A percentile compares a stretch with the other conserved stretches of the same genome.
These are phyloP conservation scores for Tigriopus japonicus DNA, from an alignment of 1,140 invertebrate species.

Conservation along the genomic window DNA sequence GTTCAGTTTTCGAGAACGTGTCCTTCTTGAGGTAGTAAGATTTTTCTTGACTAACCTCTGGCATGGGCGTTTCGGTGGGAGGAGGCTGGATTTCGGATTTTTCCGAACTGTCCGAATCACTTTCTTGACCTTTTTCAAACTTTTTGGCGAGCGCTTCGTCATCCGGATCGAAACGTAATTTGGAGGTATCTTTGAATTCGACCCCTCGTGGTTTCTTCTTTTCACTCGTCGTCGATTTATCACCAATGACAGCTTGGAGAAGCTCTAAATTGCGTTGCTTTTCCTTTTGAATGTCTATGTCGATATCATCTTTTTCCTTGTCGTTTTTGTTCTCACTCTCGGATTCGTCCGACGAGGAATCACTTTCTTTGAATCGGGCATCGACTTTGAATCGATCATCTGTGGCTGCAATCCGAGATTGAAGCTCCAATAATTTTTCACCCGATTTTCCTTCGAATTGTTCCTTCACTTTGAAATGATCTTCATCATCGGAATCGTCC, in stretches of 20 bases:
- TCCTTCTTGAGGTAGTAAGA: neutral
- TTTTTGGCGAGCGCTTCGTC: neutral
- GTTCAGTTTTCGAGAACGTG: neutral
- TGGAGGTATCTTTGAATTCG: neutral
- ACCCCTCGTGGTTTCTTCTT: too few relatives aligned
- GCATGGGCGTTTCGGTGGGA: neutral
- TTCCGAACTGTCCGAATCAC: too few relatives aligned
- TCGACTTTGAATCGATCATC: slow-evolving; percentile 3
- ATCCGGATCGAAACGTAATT: neutral
- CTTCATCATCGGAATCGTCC: neutral
- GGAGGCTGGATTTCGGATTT: too few relatives aligned
- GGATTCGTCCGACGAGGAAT: neutral
- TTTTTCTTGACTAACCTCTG: neutral
- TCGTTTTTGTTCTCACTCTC: neutral
- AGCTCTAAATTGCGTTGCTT: too few relatives aligned
- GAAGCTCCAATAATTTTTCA: neutral
- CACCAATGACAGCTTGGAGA: too few relatives aligned
- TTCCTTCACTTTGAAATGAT: neutral
- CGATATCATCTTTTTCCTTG: neutral
- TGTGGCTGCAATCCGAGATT: neutral
- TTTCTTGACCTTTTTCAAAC: neutral
- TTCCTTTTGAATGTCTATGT: neutral
- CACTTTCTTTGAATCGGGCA: neutral
- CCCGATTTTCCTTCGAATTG: slow-evolving; percentile 2
- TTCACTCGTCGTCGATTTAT: too few relatives aligned